Percentiles rank a stretch among this genome's conserved stretches.
phyloP scores from a whole-genome alignment of 1,140 invertebrate species.

The Magallana angulata region DNA sequence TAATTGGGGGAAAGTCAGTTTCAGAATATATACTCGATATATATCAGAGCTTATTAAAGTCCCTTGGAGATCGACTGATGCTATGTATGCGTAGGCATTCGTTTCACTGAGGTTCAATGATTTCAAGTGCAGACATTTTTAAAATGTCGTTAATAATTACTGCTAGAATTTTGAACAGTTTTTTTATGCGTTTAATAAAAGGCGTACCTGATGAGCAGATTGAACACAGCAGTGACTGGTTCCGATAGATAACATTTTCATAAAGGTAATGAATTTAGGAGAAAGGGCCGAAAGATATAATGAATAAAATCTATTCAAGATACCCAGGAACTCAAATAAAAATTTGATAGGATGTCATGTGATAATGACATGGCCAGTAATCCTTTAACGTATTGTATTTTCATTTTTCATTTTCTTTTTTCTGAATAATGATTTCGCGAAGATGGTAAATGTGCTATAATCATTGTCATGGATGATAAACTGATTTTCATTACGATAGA shows the following conservation, averaged over 20 bases:
- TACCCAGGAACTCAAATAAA: not conserved
- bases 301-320: not conserved
- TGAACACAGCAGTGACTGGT: not conserved
- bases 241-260: not conserved
- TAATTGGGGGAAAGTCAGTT: constrained; percentile 10
- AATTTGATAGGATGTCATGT: not conserved
- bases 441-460: not conserved
- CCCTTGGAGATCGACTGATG: not conserved
- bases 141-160: constrained; percentile 22
- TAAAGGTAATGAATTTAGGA: not conserved
- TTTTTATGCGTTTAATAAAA: not conserved
- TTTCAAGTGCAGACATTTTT: constrained; percentile 12
- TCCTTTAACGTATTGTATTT: not conserved
- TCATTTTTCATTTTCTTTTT: not conserved
- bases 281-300: not conserved
- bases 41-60: not conserved
- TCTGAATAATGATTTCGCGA: not conserved
- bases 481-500: not conserved
- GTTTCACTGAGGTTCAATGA: not conserved
- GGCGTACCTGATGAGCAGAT: not conserved
- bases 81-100: not conserved
- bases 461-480: not conserved
- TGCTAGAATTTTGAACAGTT: not conserved
- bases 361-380: not conserved
- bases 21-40: not conserved